These are phyloP conservation scores for Speoplatyrhinus poulsoni DNA, from an alignment of 2,113 vertebrate genomes.

Conservation along the genomic window DNA sequence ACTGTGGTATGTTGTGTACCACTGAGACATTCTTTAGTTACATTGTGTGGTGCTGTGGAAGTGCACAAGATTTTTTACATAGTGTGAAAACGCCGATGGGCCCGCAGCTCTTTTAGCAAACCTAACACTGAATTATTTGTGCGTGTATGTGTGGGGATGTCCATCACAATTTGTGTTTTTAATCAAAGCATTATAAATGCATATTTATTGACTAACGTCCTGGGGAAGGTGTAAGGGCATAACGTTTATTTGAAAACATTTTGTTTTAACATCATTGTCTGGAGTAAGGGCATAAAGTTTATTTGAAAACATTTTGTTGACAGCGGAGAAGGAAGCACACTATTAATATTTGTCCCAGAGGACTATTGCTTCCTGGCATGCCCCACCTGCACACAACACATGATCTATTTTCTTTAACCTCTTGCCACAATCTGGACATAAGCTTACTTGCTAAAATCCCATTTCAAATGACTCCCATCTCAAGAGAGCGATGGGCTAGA, in stretches of 20 bases:
- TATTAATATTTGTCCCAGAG: too few species aligned
- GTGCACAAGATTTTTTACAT: neutral
- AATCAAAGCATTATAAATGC: neutral
- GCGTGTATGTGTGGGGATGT: constrained; percentile 6
- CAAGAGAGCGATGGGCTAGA: neutral
- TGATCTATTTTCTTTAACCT: neutral
- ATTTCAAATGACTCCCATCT: neutral
- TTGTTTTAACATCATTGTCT: neutral
- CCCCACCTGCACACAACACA: neutral
- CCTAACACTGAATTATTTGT: neutral
- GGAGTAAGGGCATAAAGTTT: too few species aligned
- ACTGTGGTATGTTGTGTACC: constrained; percentile 39
- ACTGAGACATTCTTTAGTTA: constrained; percentile 66
- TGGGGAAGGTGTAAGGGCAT: neutral
- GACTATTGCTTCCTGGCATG: neutral
- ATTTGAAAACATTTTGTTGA: too few species aligned
- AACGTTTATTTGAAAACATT: too few species aligned
- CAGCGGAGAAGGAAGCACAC: too few species aligned
- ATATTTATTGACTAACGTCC: constrained; percentile 17
- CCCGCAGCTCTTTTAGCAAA: neutral
- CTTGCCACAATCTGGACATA: neutral
- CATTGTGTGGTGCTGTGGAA: neutral
- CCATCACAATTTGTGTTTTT: neutral
- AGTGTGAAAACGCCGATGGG: neutral
- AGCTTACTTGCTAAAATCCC: too few species aligned